Conservation (phyloP, 2,888 invertebrate genomes). For the Lasioglossum calceatum region DNA sequence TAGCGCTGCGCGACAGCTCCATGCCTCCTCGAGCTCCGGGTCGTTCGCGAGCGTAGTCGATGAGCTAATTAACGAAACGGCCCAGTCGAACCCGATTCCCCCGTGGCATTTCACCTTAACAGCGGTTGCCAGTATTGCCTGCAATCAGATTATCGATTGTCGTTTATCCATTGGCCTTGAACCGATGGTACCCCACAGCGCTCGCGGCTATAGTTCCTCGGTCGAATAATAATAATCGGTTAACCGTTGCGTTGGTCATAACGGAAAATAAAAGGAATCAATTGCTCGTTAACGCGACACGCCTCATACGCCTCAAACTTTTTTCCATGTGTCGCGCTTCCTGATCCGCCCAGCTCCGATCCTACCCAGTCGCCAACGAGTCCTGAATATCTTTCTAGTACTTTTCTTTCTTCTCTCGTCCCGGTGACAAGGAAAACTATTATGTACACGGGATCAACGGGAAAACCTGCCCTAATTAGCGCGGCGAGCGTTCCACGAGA, state of each 20-base stretch:
- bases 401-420: not conserved
- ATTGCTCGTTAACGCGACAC: conserved; percentile 18
- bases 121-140: not conserved
- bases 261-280: not conserved
- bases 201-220: not conserved
- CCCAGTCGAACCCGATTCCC: not conserved
- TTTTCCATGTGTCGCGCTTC: not conserved
- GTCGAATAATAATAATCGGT: not conserved
- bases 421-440: conserved; percentile 17
- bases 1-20: conserved; percentile 21
- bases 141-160: not conserved
- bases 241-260: not conserved
- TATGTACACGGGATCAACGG: conserved; percentile 34
- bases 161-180: conserved; percentile 9
- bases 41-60: conserved; percentile 33
- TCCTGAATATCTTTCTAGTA: not conserved
- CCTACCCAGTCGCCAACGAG: conserved; percentile 18
- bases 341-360: not conserved
- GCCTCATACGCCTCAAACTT: conserved; percentile 6
- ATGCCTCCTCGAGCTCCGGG: conserved; percentile 1
- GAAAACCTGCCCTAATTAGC: conserved; percentile 50
- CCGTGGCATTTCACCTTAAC: conserved; percentile 13
- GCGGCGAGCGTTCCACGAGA: conserved; percentile 41
- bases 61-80: conserved; percentile 44
- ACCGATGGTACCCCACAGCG: not conserved